These are phyloP conservation scores for Laupala kohalensis DNA, from an alignment of 1,140 invertebrate species.

Conservation along the genomic window DNA sequence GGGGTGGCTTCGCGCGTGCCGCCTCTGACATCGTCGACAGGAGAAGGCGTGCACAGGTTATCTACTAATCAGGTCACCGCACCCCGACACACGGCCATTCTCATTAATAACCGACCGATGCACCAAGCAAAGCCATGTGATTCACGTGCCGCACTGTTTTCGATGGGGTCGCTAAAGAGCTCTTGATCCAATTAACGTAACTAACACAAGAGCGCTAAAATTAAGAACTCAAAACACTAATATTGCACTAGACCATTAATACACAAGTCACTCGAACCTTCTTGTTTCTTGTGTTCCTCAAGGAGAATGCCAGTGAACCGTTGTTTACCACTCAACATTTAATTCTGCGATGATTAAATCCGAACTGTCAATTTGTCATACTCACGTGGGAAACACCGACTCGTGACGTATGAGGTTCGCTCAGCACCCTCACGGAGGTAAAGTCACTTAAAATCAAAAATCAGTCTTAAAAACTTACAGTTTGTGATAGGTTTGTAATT, in stretches of 20 bases:
- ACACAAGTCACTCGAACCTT: neutral
- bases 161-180: neutral
- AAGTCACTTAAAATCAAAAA: neutral
- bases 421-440: neutral
- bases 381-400: neutral
- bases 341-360: too few relatives aligned
- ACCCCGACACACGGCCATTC: neutral
- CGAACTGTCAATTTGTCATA: neutral
- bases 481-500: neutral
- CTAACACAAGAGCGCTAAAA: neutral
- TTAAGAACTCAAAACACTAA: neutral
- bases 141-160: neutral
- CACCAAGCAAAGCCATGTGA: neutral
- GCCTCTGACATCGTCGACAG: neutral
- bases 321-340: too few relatives aligned
- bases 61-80: neutral
- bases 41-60: neutral
- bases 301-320: too few relatives aligned
- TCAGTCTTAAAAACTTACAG: neutral
- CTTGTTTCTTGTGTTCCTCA: neutral
- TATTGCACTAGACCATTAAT: neutral
- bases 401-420: neutral
- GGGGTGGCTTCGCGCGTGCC: neutral
- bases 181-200: neutral
- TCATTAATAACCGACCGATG: neutral